phyloP scores from a whole-genome alignment of 2,797 vertebrate genomes.

The Darevskia mixta region DNA sequence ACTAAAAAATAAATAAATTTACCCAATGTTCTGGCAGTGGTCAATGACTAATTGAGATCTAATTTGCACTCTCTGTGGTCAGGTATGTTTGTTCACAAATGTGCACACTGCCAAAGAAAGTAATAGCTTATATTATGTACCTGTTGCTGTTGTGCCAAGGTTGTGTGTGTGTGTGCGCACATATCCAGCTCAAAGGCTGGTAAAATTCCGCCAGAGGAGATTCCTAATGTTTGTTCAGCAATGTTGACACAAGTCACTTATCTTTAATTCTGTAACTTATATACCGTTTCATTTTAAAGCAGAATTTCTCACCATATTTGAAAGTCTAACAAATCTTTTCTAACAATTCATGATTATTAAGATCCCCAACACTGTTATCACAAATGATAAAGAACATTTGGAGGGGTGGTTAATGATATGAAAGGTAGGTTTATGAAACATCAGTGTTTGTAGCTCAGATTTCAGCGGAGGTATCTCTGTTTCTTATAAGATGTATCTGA shows the following conservation, averaged over 20 bases:
- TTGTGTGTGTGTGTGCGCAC: background rate
- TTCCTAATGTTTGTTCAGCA: constrained; percentile 1
- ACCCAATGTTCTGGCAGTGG: background rate
- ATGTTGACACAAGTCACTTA: background rate
- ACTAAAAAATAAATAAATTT: background rate
- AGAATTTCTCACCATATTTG: background rate
- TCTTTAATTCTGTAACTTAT: constrained; percentile 10
- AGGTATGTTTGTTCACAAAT: constrained; percentile 9
- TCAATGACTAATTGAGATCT: constrained; percentile 12
- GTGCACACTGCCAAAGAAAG: constrained; percentile 13
- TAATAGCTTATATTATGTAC: background rate
- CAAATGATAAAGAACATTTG: background rate
- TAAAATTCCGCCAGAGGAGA: constrained; percentile 11
- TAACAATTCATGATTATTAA: background rate
- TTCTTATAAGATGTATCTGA: too few species aligned
- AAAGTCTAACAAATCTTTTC: constrained; percentile 3
- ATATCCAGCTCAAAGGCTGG: constrained; percentile 1
- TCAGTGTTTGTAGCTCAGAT: background rate
- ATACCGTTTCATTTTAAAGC: constrained; percentile 11
- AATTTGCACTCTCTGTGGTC: constrained; percentile 12
- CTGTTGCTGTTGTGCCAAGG: constrained; percentile 5
- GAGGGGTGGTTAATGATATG: too few species aligned
- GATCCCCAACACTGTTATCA: background rate
- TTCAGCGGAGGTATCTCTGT: too few species aligned
- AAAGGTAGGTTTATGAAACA: background rate